Conservation (phyloP, 2,113 vertebrate species). For the Notarius lentiginosus region DNA sequence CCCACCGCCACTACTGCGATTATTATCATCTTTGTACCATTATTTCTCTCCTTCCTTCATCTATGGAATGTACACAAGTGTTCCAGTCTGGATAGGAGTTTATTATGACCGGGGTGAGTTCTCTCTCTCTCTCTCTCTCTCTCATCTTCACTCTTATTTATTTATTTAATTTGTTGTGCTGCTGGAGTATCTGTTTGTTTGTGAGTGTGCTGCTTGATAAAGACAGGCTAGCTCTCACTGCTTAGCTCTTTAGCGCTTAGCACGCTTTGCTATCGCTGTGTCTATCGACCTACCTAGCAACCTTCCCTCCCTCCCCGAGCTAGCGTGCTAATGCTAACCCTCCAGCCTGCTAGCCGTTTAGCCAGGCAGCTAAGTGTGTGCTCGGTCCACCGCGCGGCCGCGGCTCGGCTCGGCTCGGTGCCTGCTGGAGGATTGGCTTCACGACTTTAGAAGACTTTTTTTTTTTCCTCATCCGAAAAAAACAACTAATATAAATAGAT, state of each 20-base stretch:
- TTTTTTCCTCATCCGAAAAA: no score
- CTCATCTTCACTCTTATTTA: neutral
- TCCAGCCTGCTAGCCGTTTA: neutral
- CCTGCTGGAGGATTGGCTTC: neutral
- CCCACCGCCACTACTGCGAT: no score
- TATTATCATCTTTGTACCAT: no score
- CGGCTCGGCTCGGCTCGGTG: neutral
- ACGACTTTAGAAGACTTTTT: neutral
- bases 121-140: neutral
- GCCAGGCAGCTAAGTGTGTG: neutral
- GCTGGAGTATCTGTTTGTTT: neutral
- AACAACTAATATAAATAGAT: no score
- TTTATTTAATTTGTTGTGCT: neutral
- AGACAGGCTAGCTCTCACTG: neutral
- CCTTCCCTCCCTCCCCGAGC: neutral
- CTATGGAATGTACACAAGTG: slow-evolving; percentile 62
- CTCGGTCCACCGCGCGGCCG: neutral
- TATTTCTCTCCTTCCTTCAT: slow-evolving; percentile 22
- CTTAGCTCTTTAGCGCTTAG: neutral
- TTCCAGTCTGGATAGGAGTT: slow-evolving; percentile 52
- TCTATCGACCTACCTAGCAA: neutral
- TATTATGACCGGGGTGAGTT: slow-evolving; percentile 25
- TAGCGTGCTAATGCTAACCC: slow-evolving; percentile 3
- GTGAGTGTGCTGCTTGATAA: neutral
- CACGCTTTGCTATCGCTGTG: neutral